Base-by-base conservation (phyloP, 2,113 vertebrate species). In the Pungitius pungitius region DNA sequence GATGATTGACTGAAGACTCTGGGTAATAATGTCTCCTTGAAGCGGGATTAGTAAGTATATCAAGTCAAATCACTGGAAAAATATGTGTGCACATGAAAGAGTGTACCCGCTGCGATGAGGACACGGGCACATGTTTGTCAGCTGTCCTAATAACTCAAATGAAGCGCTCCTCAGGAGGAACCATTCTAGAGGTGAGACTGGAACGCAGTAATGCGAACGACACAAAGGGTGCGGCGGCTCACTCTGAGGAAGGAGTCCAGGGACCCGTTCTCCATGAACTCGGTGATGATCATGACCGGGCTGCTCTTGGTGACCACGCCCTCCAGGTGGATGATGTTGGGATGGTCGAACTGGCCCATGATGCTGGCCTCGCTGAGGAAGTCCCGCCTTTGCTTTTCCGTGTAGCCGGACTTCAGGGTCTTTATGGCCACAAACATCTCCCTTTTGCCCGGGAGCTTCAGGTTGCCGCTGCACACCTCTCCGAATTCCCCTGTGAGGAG, bases 371-470 rank as follows among this genome's bases (percentile, higher is more conserved):
- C 98, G 0, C 96, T 97, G 81, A 99, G 92, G 89, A 99, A 99
- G 87, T 99, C 98, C 61, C 98, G 83, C 55, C 98, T 92, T 80
- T 99, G 98, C 89, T 99, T 99, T 80, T 99, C 97, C 0, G 98
- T 99, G 86, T 99, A 99, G 52, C 97, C 98, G 0, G 97, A 95
- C 88, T 99, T 99, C 58, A 99, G 94, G 0, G 98, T 99, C 83
- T 99, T 99, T 86, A 99, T 99, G 84, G 98, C 98, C 77, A 99
- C 98, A 18, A 99, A 98, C 90, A 98, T 98, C 87, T 99, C 98
- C 72, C 98, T 92, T 87, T 99, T 99, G 20, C 96, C 96, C 0
- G 97, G 97, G n/a, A 99, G 94, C 92, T 96, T 99, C 66, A 99
- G 92, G 82, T 98, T 97, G 0, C 98, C 98, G 6, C 98, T 99